Evolutionary conservation across 2,888 invertebrate genomes (phyloP).

Genomic region (Drosophila nr. fundita): DNA sequence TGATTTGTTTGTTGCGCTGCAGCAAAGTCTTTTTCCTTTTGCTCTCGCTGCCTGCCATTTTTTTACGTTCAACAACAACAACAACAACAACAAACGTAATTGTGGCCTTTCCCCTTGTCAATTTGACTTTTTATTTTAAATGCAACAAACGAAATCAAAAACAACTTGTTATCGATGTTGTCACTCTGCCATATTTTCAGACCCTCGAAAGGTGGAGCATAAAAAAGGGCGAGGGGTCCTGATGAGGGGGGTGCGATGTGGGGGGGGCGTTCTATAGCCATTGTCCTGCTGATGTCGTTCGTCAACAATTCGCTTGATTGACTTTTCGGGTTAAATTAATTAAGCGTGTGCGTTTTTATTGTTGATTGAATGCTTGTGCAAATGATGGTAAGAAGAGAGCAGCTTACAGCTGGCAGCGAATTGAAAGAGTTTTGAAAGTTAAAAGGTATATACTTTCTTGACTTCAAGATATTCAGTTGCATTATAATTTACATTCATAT

Average conservation of each 20-base stretch:
- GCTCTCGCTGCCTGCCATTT: constrained; percentile 11
- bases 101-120: constrained; percentile 65
- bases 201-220: constrained; percentile 11
- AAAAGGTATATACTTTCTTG: neutral
- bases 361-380: constrained; percentile 65
- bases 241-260: neutral
- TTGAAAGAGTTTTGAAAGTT: neutral
- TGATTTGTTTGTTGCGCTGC: constrained; percentile 22
- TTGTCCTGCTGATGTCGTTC: constrained; percentile 51
- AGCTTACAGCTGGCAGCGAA: neutral
- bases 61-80: constrained; percentile 37
- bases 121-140: constrained; percentile 70
- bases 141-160: constrained; percentile 69
- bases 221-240: constrained; percentile 1
- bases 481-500: too few relatives aligned
- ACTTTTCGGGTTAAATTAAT: constrained; percentile 78
- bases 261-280: neutral
- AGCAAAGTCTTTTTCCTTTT: constrained; percentile 36
- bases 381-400: constrained; percentile 15
- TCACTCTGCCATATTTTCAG: constrained; percentile 60
- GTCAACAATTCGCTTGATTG: constrained; percentile 72
- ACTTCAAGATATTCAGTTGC: neutral
- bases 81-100: constrained; percentile 50
- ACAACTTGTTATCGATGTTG: constrained; percentile 78
- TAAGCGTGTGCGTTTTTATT: constrained; percentile 77